Conservation (phyloP, 1,140 invertebrate genomes). For the Drosophila sucinea region DNA sequence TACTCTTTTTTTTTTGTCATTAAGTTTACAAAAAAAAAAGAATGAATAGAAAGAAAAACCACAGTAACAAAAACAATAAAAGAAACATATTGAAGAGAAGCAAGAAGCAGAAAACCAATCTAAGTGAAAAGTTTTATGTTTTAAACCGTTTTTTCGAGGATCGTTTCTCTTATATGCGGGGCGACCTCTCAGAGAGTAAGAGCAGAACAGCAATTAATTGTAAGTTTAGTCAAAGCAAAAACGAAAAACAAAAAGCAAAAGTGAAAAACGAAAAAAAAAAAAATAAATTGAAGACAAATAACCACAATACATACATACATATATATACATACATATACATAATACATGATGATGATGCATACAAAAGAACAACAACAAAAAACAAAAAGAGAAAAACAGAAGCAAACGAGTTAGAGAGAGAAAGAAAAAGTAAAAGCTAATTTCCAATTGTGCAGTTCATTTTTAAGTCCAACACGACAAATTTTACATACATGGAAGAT, state of each 20-base stretch:
- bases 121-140: constrained; percentile 64
- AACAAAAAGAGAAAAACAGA: constrained; percentile 20
- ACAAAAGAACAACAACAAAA: constrained; percentile 22
- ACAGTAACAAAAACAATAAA: not conserved
- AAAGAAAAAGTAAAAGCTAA: constrained; percentile 43
- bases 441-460: constrained; percentile 63
- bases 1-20: constrained; percentile 52
- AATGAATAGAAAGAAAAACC: not conserved
- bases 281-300: constrained; percentile 34
- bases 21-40: constrained; percentile 53
- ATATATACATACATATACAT: not conserved
- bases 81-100: constrained; percentile 22
- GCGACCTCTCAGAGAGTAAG: constrained; percentile 56
- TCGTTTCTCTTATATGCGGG: not conserved
- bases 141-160: constrained; percentile 69
- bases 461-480: constrained; percentile 56
- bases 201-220: constrained; percentile 81
- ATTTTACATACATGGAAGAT: constrained; percentile 47
- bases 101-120: constrained; percentile 48
- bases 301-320: constrained; percentile 21
- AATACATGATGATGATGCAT: not conserved
- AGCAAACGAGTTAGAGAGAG: constrained; percentile 8
- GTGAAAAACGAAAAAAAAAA: constrained; percentile 45
- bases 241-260: constrained; percentile 55
- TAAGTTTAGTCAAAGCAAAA: constrained; percentile 81